Percentiles rank a stretch among this genome's conserved stretches.
These are phyloP conservation scores for Regulus satrapa DNA, from an alignment of 2,113 vertebrate genomes.

Conservation along the genomic window DNA sequence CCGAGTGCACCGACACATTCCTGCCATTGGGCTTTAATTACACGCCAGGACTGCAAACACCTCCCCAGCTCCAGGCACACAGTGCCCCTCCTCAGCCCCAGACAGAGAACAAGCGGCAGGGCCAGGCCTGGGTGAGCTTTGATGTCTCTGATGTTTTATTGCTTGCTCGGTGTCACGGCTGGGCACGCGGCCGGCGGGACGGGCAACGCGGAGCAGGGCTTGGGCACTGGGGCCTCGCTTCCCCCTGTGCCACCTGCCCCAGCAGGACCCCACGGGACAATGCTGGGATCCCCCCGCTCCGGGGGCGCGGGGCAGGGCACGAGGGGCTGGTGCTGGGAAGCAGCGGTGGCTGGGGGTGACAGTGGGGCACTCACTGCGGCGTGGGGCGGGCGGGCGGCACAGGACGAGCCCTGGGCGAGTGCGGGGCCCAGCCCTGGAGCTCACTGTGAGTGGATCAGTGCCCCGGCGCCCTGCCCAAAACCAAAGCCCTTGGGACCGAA, in stretches of 20 bases:
- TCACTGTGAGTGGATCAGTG: slow-evolving; percentile 86
- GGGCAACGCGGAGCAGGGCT: not conserved
- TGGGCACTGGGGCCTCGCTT: accelerated
- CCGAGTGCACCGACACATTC: accelerated
- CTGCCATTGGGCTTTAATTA: not conserved
- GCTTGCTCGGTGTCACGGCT: not conserved
- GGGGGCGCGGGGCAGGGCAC: not conserved
- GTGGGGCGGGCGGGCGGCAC: not conserved
- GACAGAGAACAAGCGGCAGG: not conserved
- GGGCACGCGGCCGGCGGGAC: not conserved
- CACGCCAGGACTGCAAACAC: not conserved
- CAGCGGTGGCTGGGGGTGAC: not conserved
- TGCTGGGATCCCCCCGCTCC: not conserved
- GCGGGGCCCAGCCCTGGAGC: not conserved
- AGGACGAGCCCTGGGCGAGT: not conserved
- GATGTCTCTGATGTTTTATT: slow-evolving; percentile 41
- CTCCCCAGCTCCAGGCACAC: not conserved
- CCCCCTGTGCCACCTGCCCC: not conserved
- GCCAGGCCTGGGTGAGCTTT: not conserved
- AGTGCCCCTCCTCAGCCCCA: not conserved
- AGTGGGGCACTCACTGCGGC: not conserved
- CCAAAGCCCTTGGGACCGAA: slow-evolving; percentile 97
- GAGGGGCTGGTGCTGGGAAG: not conserved
- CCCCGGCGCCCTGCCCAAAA: slow-evolving; percentile 89
- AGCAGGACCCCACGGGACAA: not conserved